Base-by-base conservation (phyloP, 1,140 invertebrate genomes). In the Melipona quadrifasciata region DNA sequence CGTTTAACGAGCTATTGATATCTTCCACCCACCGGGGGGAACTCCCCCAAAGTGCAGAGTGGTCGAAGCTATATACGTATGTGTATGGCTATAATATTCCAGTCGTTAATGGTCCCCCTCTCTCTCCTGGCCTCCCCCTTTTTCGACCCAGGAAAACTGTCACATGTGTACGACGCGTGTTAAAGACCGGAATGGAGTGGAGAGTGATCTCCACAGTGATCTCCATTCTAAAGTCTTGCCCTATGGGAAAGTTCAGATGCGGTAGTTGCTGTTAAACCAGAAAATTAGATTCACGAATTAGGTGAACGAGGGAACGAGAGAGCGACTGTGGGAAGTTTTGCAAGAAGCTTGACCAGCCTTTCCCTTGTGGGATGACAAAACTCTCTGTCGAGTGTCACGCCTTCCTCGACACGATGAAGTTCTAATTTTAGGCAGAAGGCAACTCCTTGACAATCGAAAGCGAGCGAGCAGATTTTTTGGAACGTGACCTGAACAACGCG, bases 1-100 rank as follows among this genome's bases (percentile, higher is more conserved):
- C 85, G 82, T 93, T 94, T 94, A 94, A 94, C 93, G 93, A 94
- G 93, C 93, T 93, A 94, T 94, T 94, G 93, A 94, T 94, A 94
- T 90, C 84, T 77, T 85, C 89, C 83, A 77, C 85, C 47, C 80
- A 55, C 72, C 51, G 67, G 79, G 75, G 6, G 19, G 6, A 17
- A 80, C 58, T 21, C 39, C 75, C 57, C 51, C 61, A 47, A 0
- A 47, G 79, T 21, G 79, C 51, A 47, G n/a, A 65, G 53, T 24
- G 53, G 39, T n/a, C 6, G 39, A 12, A 21, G 34, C 24, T 34
- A 24, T 24, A 47, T 74, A 74, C 21, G 6, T 74, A 24, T 21
- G 31, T 24, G 34, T 39, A 8, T 39, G 27, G n/a, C 71, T 53
- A 27, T 16, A 47, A 8, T 53, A 21, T 27, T 19, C 47, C 16